A percentile compares a stretch with the other conserved stretches of the same genome.
phyloP scores from a whole-genome alignment of 2,113 vertebrate species.

The Notarius lentiginosus region DNA sequence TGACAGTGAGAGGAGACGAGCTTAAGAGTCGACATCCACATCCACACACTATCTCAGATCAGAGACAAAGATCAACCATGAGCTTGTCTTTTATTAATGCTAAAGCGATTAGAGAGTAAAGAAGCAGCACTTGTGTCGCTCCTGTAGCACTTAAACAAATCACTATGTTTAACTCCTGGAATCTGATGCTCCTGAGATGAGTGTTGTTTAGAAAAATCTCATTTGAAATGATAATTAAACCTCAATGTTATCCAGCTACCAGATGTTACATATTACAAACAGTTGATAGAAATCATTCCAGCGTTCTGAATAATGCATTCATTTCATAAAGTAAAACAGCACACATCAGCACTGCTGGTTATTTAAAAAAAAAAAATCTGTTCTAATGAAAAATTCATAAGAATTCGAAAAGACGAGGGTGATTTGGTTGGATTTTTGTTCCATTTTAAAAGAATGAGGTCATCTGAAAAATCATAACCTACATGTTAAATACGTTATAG shows the following conservation, averaged over 20 bases:
- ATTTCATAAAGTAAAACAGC: neutral
- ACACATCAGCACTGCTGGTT: neutral
- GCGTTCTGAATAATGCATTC: neutral
- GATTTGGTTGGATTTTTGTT: neutral
- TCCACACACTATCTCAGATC: constrained; percentile 31
- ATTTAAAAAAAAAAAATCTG: neutral
- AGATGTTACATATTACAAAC: neutral
- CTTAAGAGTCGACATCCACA: constrained; percentile 41
- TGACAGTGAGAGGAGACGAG: constrained; percentile 33
- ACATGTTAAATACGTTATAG: neutral
- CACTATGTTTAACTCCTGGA: neutral
- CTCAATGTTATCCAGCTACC: neutral
- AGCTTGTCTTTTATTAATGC: constrained; percentile 13
- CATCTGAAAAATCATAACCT: neutral
- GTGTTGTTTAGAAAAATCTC: neutral
- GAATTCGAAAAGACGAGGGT: neutral
- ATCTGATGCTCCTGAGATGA: neutral
- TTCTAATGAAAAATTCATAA: neutral
- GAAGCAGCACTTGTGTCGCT: neutral
- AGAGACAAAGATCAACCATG: constrained; percentile 13
- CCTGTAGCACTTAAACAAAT: neutral
- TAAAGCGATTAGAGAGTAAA: neutral
- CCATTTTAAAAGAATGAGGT: neutral
- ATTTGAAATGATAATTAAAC: neutral
- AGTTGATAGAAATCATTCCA: neutral